Evolutionary conservation across 1,140 invertebrate genomes (phyloP), one percentile per base, ranked within the genome.

Genomic region (Aphelenchoides fujianensis): DNA sequence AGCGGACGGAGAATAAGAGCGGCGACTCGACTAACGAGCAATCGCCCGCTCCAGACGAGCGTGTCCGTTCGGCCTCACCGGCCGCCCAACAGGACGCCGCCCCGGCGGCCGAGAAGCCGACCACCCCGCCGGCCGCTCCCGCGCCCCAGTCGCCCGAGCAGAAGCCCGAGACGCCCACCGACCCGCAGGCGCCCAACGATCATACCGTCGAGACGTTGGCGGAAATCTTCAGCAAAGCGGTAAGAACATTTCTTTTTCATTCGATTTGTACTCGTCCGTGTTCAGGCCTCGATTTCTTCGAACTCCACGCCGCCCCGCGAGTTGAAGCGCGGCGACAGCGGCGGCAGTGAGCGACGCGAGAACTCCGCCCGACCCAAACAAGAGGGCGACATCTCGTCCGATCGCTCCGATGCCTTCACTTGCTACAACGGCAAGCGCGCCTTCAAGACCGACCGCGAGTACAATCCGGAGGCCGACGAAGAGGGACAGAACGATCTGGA

Each of bases 391-490:
- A 23, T 59, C 34, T 59, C 34, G 55, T 59, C 55, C 7, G 19
- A 59, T 59, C 55, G 55, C 34, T 5, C 5, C 12, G 55, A 59
- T 5, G 55, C 55, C 5, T 59, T 59, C 28, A 59, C 55, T 5
- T 59, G 55, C 55, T 7, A 59, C 19, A 59, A 59, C 19, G 55
- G 55, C 7, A 59, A 23, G 7, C 55, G 55, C 23, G 32, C 19
- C 27, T 66, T 66, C 3, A 12, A 30, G 31, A 66, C 63, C 1
- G 63, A 66, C 3, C 63, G 63, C 63, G 63, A 66, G 31, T 66
- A 66, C 59, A 28, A 61, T 66, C 16, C n/a, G 31, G 12, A 12
- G 12, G 31, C 27, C 31, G 63, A 66, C 16, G 63, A n/a, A 3
- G 12, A 36, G 23, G 63, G 53, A 34, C 37, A 1, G 28, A 48